These are phyloP conservation scores for Tribolium madens DNA, from an alignment of 1,140 invertebrate species.

Conservation along the genomic window DNA sequence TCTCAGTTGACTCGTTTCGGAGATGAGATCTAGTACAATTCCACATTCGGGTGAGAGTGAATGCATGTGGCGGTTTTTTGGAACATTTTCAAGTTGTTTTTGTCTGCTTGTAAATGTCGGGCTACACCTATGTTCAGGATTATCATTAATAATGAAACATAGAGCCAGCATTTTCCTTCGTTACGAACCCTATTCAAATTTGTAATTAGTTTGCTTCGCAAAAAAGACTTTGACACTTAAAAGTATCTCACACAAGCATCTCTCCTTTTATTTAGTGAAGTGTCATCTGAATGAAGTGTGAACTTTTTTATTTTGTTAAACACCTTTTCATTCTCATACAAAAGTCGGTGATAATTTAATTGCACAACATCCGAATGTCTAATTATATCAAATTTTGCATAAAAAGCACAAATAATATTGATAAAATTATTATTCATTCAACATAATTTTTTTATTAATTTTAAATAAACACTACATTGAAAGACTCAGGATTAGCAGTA, in stretches of 20 bases:
- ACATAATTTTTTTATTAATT: too few species aligned
- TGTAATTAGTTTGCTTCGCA: slow-evolving; percentile 30
- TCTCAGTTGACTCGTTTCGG: slow-evolving; percentile 12
- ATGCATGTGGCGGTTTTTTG: not conserved
- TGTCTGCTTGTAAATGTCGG: not conserved
- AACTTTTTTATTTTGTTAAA: not conserved
- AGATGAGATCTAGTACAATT: not conserved
- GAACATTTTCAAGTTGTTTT: not conserved
- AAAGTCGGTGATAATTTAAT: not conserved
- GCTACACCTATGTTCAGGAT: not conserved
- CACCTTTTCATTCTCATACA: not conserved
- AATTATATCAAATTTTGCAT: too few species aligned
- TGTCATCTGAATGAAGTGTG: slow-evolving; percentile 1
- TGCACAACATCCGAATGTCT: too few species aligned
- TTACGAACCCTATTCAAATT: slow-evolving; percentile 20
- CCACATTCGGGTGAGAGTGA: not conserved
- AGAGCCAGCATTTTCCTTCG: not conserved
- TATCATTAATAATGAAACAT: slow-evolving; percentile 4
- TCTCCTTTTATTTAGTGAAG: not conserved
- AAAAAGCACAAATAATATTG: too few species aligned
- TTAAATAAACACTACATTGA: not conserved
- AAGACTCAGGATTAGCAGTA: not conserved
- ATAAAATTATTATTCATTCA: too few species aligned
- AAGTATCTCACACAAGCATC: not conserved
- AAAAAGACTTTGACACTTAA: not conserved